phyloP scores from a whole-genome alignment of 1,140 invertebrate species.

The Listronotus bonariensis region DNA sequence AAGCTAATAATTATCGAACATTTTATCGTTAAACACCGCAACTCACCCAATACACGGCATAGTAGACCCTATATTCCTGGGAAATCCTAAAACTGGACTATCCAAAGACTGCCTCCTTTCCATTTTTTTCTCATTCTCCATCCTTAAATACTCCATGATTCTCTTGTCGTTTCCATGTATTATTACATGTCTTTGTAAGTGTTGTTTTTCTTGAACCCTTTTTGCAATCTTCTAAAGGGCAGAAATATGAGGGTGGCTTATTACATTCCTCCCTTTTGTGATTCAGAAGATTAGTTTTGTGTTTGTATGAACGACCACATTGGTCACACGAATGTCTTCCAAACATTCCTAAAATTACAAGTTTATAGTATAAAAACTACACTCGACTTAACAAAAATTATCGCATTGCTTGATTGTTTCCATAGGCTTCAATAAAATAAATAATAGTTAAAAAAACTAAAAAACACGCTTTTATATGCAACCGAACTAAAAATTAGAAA shows the following conservation, averaged over 20 bases:
- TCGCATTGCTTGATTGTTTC: too few relatives aligned
- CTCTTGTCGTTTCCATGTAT: constrained; percentile 36
- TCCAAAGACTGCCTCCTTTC: constrained; percentile 5
- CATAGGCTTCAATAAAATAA: too few relatives aligned
- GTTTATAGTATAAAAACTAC: too few relatives aligned
- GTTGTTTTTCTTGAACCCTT: constrained; percentile 70
- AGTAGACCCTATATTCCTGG: neutral
- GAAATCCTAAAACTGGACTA: neutral
- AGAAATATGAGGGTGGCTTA: constrained; percentile 52
- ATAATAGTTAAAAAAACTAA: too few relatives aligned
- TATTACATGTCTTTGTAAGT: constrained; percentile 56
- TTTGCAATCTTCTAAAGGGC: constrained; percentile 61
- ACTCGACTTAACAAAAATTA: too few relatives aligned
- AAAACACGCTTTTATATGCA: too few relatives aligned
- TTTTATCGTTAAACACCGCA: too few relatives aligned
- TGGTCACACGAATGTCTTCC: constrained; percentile 40
- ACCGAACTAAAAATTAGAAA: too few relatives aligned
- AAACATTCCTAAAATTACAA: constrained; percentile 6
- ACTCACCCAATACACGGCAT: neutral
- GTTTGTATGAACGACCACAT: constrained; percentile 49
- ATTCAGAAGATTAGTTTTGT: constrained; percentile 46
- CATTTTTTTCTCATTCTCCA: constrained; percentile 15
- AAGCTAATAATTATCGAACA: too few relatives aligned
- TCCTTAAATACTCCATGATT: constrained; percentile 22
- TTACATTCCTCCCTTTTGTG: constrained; percentile 50